phyloP scores from a whole-genome alignment of 2,797 vertebrate species.

The Diglossa cyanea region DNA sequence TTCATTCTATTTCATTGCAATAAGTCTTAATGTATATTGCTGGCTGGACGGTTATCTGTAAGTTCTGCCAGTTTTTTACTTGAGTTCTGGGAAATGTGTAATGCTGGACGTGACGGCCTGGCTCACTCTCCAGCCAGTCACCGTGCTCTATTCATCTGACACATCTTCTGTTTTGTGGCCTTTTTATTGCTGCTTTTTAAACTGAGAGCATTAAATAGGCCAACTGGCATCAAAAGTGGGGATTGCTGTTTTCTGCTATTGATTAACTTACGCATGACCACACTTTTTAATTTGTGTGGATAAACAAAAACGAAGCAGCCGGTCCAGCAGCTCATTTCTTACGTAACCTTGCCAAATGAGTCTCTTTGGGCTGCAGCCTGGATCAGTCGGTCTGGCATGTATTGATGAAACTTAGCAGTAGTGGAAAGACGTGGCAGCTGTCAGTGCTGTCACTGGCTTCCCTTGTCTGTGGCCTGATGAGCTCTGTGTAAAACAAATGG shows the following conservation, averaged over 20 bases:
- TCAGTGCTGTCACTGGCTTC: neutral
- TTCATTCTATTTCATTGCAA: neutral
- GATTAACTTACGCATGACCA: slow-evolving; percentile 42
- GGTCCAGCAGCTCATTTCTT: slow-evolving; percentile 35
- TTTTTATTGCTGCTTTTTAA: slow-evolving; percentile 11
- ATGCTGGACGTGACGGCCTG: rapidly evolving
- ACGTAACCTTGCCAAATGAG: slow-evolving; percentile 34
- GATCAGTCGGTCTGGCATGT: neutral
- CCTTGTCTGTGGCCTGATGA: neutral
- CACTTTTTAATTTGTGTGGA: slow-evolving; percentile 50
- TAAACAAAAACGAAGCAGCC: slow-evolving; percentile 10
- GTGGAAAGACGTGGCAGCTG: neutral
- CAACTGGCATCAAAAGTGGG: neutral
- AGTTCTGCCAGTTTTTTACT: neutral
- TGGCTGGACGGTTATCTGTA: neutral
- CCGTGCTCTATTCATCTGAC: neutral
- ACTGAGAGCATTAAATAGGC: slow-evolving; percentile 23
- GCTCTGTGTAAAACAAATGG: neutral
- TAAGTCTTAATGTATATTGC: neutral
- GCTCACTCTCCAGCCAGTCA: neutral
- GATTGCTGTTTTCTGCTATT: slow-evolving; percentile 36
- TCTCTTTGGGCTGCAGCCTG: slow-evolving; percentile 15
- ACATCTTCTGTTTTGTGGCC: neutral
- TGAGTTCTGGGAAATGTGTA: neutral
- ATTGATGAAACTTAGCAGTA: neutral